phyloP scores from a whole-genome alignment of 1,140 invertebrate species.

The Scaptomyza hsui region DNA sequence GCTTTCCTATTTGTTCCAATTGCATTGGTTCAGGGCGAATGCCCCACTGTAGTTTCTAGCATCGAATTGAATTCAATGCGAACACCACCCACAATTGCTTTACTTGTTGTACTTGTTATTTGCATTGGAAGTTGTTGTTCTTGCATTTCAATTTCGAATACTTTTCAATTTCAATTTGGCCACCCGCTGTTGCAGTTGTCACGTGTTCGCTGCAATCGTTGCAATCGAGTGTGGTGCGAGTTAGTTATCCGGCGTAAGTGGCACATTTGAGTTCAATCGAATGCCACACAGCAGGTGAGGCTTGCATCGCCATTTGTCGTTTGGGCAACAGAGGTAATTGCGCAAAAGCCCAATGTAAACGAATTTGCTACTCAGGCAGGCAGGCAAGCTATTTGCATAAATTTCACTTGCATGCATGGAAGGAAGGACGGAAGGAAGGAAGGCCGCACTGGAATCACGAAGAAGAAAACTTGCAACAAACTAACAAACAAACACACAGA shows the following conservation, averaged over 20 bases:
- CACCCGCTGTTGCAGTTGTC: slow-evolving; percentile 46
- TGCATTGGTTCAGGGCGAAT: too few species aligned
- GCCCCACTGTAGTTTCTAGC: slow-evolving; percentile 7
- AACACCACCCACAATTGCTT: slow-evolving; percentile 5
- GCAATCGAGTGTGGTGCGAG: background rate
- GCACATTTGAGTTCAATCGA: slow-evolving; percentile 79
- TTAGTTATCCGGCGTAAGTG: slow-evolving; percentile 52
- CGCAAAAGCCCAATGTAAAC: slow-evolving; percentile 51
- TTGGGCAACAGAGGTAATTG: slow-evolving; percentile 49
- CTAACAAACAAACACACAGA: too few species aligned
- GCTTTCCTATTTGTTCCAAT: too few species aligned
- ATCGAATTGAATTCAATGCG: background rate
- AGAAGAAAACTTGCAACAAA: slow-evolving; percentile 1
- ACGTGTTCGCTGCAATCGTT: slow-evolving; percentile 49
- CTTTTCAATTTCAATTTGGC: slow-evolving; percentile 63
- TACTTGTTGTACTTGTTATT: slow-evolving; percentile 6
- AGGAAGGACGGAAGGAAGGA: background rate
- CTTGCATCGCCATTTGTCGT: slow-evolving; percentile 21
- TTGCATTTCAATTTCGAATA: slow-evolving; percentile 64
- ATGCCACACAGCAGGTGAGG: slow-evolving; percentile 72
- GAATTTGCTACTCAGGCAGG: slow-evolving; percentile 27
- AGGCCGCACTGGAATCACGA: slow-evolving; percentile 4
- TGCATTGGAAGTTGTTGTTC: slow-evolving; percentile 10
- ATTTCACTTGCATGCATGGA: slow-evolving; percentile 64
- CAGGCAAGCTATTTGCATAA: slow-evolving; percentile 67